Conservation (phyloP, 2,888 invertebrate species). For the Cheilosia urbana region DNA sequence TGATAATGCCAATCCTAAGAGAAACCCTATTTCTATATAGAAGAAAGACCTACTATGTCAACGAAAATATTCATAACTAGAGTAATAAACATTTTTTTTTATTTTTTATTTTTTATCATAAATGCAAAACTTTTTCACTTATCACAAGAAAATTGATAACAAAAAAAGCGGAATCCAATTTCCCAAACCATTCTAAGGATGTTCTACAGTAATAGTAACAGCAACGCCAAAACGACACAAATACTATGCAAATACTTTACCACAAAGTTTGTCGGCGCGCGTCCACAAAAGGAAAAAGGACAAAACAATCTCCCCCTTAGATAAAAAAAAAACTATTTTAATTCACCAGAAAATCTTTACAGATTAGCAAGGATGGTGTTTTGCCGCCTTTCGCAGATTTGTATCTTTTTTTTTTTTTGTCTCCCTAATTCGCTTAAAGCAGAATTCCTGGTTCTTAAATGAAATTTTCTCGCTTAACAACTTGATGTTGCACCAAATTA, state of each 20-base stretch:
- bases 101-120: conserved; percentile 12
- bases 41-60: conserved; percentile 10
- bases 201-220: conserved; percentile 23
- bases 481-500: conserved; percentile 73
- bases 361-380: conserved; percentile 68
- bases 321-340: conserved; percentile 49
- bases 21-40: neutral
- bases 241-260: conserved; percentile 72
- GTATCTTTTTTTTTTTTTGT: conserved; percentile 36
- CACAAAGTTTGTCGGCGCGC: conserved; percentile 53
- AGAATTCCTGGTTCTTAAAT: conserved; percentile 61
- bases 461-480: conserved; percentile 65
- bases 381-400: conserved; percentile 66
- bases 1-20: neutral
- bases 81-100: conserved; percentile 13
- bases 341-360: conserved; percentile 73
- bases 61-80: conserved; percentile 45
- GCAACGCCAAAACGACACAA: conserved; percentile 52
- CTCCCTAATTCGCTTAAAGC: conserved; percentile 42
- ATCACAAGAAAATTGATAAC: conserved; percentile 73
- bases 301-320: neutral
- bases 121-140: conserved; percentile 73
- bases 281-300: conserved; percentile 38
- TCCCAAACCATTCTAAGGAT: conserved; percentile 25
- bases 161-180: conserved; percentile 60